A percentile compares a stretch with the other conserved stretches of the same genome.
These are phyloP conservation scores for Sebastes miniatus DNA, from an alignment of 2,797 vertebrate species.

Conservation along the genomic window DNA sequence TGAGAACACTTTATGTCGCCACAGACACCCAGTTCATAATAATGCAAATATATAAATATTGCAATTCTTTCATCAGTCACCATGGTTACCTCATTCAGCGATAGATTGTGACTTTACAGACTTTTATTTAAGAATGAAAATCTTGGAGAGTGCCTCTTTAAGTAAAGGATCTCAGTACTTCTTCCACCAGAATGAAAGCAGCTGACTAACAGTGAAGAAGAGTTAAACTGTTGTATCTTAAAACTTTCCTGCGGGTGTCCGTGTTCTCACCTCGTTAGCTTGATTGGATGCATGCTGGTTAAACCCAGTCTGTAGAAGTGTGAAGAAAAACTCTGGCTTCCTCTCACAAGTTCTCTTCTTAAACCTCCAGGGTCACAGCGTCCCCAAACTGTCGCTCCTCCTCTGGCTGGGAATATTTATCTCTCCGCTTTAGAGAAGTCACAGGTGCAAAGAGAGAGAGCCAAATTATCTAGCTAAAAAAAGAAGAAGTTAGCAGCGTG, in stretches of 20 bases:
- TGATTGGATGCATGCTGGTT: not conserved
- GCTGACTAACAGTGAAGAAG: not conserved
- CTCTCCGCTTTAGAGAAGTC: not conserved
- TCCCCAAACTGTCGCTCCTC: not conserved
- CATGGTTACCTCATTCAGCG: no score
- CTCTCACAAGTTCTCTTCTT: not conserved
- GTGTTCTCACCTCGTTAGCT: not conserved
- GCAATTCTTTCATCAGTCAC: no score
- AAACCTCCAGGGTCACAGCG: not conserved
- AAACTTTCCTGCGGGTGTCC: not conserved
- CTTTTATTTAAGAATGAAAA: no score
- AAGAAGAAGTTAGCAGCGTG: not conserved
- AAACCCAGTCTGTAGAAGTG: not conserved
- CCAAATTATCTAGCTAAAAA: not conserved
- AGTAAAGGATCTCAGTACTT: not conserved
- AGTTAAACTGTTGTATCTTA: not conserved
- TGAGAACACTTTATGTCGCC: no score
- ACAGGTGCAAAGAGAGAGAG: conserved; percentile 11
- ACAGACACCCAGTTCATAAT: no score
- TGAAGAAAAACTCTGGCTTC: not conserved
- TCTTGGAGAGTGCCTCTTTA: accelerated
- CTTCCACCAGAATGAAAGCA: not conserved
- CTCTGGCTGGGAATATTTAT: conserved; percentile 13
- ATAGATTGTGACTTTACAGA: no score
- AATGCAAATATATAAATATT: accelerated